Evolutionary conservation across 2,113 vertebrate genomes (phyloP), one percentile per base, ranked within the genome.

Genomic region (Peromyscus leucopus): DNA sequence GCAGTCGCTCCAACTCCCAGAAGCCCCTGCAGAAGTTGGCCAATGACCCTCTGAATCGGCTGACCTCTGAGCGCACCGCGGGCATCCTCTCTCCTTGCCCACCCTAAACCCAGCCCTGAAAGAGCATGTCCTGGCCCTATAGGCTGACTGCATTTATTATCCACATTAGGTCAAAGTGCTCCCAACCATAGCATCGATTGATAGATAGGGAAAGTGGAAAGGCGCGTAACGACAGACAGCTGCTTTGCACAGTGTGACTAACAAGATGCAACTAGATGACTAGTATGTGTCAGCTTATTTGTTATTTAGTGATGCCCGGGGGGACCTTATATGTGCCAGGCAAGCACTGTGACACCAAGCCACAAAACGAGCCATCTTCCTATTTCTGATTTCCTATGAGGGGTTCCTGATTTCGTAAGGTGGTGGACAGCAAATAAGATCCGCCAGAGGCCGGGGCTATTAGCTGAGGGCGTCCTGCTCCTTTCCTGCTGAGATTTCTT

Each of bases 11-110:
- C 80, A 51, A 76, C n/a, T 51, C 69, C 93, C 24, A 86, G 65
- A 39, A 31, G 21, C 59, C 57, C 1, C 21, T 16, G 51, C 65
- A 82, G 80, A 65, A 36, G n/a, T 84, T 19, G 36, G 61, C 42
- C 61, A n/a, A 36, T 67, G 72, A 83, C 17, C 28, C 19, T 71
- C 17, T 31, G 59, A 55, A n/a, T 82, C 83, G 42, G 13, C 89
- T 71, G 31, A 72, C 26, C n/a, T 3, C 72, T 0, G 1, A 13
- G n/a, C 39, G 42, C 19, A 0, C 0, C 0, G 15, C 42, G 48
- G 69, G 22, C 7, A 61, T 74, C 55, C 17, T 63, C 61, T 59
- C 85, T 24, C 33, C 79, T 39, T 1, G 0, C 3, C 51, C 16
- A 8, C 3, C 1, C 80, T 7, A 13, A 5, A 16, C 55, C 74